Evolutionary conservation across 2,888 invertebrate species (phyloP).

Genomic region (Dioctria rufipes): DNA sequence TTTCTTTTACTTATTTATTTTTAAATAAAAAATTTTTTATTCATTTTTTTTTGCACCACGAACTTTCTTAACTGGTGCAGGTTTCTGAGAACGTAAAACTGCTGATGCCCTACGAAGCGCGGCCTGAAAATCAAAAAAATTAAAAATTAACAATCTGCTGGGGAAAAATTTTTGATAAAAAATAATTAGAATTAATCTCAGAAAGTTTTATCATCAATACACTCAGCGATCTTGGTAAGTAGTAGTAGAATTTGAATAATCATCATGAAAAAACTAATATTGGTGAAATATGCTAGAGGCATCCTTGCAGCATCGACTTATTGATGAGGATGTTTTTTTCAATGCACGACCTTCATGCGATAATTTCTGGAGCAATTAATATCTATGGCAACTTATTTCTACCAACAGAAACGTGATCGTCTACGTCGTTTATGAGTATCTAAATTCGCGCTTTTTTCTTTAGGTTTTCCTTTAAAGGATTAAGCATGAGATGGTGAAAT

Average conservation of each 20-base stretch:
- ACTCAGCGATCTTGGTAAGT: slow-evolving; percentile 73
- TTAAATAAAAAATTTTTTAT: slow-evolving; percentile 73
- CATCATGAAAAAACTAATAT: slow-evolving; percentile 43
- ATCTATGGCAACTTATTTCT: no score
- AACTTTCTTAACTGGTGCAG: slow-evolving; percentile 83
- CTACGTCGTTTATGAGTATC: no score
- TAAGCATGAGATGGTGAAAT: no score
- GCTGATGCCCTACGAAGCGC: slow-evolving; percentile 95
- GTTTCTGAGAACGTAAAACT: slow-evolving; percentile 92
- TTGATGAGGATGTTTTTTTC: no score
- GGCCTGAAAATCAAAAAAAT: slow-evolving; percentile 74
- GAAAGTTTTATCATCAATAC: slow-evolving; percentile 65
- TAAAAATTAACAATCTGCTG: not conserved
- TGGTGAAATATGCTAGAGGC: not conserved
- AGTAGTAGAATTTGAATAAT: slow-evolving; percentile 58
- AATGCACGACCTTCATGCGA: no score
- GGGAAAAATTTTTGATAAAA: not conserved
- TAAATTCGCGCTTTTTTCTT: no score
- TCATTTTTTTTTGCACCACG: slow-evolving; percentile 82
- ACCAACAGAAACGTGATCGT: no score
- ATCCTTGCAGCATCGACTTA: no score
- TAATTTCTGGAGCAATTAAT: no score
- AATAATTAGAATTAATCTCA: slow-evolving; percentile 55
- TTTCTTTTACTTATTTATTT: slow-evolving; percentile 42
- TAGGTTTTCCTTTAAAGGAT: no score